phyloP scores from a whole-genome alignment of 2,113 vertebrate genomes.

The Columba janthina region DNA sequence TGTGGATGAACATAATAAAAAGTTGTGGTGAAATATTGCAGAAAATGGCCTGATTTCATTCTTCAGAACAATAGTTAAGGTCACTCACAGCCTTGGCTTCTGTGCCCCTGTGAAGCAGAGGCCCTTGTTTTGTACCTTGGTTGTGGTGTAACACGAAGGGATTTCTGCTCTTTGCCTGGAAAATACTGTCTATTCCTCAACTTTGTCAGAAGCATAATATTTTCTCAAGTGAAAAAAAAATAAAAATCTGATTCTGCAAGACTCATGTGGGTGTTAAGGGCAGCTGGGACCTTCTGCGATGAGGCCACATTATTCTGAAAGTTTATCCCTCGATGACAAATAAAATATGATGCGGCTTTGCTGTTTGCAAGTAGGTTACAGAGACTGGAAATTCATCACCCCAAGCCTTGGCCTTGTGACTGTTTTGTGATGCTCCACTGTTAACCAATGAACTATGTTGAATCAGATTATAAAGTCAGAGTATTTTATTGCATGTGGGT shows the following conservation, averaged over 20 bases:
- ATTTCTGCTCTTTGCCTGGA: slow-evolving; percentile 36
- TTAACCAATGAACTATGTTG: neutral
- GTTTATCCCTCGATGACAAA: neutral
- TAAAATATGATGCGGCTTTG: slow-evolving; percentile 26
- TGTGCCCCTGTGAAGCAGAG: neutral
- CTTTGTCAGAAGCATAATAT: neutral
- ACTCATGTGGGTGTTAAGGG: neutral
- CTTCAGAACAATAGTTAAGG: neutral
- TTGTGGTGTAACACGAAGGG: neutral
- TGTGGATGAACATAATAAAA: neutral
- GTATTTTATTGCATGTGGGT: slow-evolving; percentile 26
- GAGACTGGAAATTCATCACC: slow-evolving; percentile 25
- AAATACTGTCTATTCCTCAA: slow-evolving; percentile 9
- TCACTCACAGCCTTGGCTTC: neutral
- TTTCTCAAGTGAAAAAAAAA: neutral
- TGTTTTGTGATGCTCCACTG: neutral
- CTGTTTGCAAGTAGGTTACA: slow-evolving; percentile 24
- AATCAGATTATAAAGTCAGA: neutral
- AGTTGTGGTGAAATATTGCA: neutral
- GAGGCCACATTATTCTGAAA: neutral
- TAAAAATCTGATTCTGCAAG: neutral
- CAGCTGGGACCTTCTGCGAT: neutral
- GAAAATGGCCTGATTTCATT: slow-evolving; percentile 30
- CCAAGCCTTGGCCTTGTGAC: neutral
- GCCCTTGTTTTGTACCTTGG: neutral